These are phyloP conservation scores for Delia radicum DNA, from an alignment of 1,140 invertebrate genomes.

Conservation along the genomic window DNA sequence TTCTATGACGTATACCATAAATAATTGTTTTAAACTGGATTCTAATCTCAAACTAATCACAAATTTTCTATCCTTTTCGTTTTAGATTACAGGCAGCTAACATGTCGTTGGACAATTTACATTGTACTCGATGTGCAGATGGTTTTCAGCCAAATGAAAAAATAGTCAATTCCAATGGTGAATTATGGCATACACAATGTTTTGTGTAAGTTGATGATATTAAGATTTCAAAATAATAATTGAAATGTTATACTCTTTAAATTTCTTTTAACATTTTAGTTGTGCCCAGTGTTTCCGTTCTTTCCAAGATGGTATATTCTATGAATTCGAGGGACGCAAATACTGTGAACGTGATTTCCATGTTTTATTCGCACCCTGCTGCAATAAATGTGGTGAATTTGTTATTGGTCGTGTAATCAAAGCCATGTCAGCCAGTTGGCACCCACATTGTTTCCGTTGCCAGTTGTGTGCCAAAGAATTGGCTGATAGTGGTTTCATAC, in stretches of 20 bases:
- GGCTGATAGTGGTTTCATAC: constrained; percentile 96
- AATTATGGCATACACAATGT: constrained; percentile 97
- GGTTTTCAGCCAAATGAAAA: constrained; percentile 95
- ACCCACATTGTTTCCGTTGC: constrained; percentile 96
- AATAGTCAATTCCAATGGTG: constrained; percentile 98
- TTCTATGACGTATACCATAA: background rate
- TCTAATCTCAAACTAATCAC: background rate
- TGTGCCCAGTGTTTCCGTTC: constrained; percentile 98
- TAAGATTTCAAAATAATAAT: constrained; percentile 19
- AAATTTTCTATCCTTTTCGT: background rate
- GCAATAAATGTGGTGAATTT: constrained; percentile 95
- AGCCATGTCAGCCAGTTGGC: constrained; percentile 99
- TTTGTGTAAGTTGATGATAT: constrained; percentile 85
- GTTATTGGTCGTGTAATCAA: constrained; percentile 98
- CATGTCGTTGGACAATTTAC: constrained; percentile 87
- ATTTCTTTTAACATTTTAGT: constrained; percentile 59
- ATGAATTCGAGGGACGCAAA: constrained; percentile 98
- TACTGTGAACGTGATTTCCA: constrained; percentile 99
- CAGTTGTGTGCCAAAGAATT: constrained; percentile 88
- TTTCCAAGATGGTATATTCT: constrained; percentile 97
- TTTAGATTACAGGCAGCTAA: constrained; percentile 49
- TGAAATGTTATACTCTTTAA: background rate
- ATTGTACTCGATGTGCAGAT: constrained; percentile 90
- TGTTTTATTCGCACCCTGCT: constrained; percentile 96
- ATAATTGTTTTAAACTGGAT: background rate